Conservation (phyloP, 2,888 invertebrate species). For the Nysson spinosus region DNA sequence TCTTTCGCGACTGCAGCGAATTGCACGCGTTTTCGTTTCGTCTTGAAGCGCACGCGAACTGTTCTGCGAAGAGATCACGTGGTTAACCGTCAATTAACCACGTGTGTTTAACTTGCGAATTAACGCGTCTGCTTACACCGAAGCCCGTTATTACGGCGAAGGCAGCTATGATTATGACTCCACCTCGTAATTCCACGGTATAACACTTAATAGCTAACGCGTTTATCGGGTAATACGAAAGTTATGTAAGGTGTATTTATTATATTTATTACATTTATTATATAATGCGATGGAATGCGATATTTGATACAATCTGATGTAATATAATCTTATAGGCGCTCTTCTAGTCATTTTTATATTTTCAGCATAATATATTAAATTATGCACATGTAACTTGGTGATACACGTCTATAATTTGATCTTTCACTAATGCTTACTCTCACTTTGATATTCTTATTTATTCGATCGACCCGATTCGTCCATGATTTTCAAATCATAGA, state of each 20-base stretch:
- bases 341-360: no score
- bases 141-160: not conserved
- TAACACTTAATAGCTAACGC: not conserved
- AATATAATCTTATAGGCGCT: no score
- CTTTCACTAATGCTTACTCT: no score
- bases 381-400: no score
- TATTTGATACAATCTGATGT: no score
- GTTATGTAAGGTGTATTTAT: not conserved
- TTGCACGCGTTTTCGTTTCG: conserved; percentile 21
- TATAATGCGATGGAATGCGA: no score
- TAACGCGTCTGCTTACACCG: conserved; percentile 22
- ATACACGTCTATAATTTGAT: no score
- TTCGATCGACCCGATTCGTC: no score
- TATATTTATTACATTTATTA: not conserved
- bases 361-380: no score
- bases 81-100: not conserved
- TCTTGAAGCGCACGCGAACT: not conserved
- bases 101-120: conserved; percentile 50
- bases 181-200: not conserved
- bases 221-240: not conserved
- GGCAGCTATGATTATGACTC: not conserved
- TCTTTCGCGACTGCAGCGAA: conserved; percentile 44
- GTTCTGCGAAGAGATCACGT: not conserved
- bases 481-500: no score
- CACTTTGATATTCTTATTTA: no score